These are phyloP conservation scores for Chauna torquata DNA, from an alignment of 2,113 vertebrate genomes.

Conservation along the genomic window DNA sequence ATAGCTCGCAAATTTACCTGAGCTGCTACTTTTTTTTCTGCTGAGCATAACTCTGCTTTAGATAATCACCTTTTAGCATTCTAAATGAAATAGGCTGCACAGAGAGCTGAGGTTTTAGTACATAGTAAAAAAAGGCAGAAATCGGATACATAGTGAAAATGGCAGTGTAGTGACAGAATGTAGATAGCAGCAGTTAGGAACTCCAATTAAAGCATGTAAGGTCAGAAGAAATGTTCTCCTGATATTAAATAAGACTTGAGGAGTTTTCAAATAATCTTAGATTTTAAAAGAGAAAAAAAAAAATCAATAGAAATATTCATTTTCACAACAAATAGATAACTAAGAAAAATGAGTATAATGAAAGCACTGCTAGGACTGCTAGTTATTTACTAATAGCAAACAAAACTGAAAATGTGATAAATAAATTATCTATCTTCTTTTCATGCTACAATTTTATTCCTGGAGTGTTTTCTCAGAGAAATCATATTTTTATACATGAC, in stretches of 20 bases:
- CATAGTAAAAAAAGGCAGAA: background rate
- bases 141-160: background rate
- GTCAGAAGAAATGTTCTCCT: background rate
- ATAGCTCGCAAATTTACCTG: background rate
- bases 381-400: background rate
- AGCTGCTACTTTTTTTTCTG: background rate
- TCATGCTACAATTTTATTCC: background rate
- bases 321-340: background rate
- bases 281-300: background rate
- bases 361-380: background rate
- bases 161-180: background rate
- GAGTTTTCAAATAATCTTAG: background rate
- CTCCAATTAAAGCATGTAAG: background rate
- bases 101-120: background rate
- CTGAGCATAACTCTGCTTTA: background rate
- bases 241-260: background rate
- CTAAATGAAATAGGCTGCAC: background rate
- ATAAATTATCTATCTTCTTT: background rate
- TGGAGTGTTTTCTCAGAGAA: background rate
- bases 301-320: background rate
- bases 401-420: background rate
- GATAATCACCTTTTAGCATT: background rate
- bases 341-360: background rate
- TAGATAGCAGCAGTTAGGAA: background rate
- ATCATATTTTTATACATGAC: background rate